These are phyloP conservation scores for Dipus sagitta DNA, from an alignment of 2,797 vertebrate species.

Conservation along the genomic window DNA sequence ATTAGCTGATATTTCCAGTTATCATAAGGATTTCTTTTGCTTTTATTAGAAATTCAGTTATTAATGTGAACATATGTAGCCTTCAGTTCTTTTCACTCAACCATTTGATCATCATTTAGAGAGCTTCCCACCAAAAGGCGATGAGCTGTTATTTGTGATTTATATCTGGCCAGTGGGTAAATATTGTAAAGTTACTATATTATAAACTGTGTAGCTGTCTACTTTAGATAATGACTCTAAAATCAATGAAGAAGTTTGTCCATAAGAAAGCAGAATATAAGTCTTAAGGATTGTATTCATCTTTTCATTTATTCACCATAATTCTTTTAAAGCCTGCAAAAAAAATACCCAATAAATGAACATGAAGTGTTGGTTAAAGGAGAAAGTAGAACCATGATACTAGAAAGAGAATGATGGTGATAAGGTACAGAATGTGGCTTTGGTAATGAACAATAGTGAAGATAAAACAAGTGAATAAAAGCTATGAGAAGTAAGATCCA, in stretches of 20 bases:
- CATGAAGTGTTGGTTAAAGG: too few species aligned
- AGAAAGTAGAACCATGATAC: too few species aligned
- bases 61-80: neutral
- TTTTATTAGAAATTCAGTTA: neutral
- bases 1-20: neutral
- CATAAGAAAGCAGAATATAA: neutral
- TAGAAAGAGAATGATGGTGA: too few species aligned
- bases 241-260: constrained; percentile 17
- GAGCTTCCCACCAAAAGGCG: neutral
- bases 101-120: neutral
- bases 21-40: constrained; percentile 35
- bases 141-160: neutral
- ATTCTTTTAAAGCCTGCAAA: too few species aligned
- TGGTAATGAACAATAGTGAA: too few species aligned
- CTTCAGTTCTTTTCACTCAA: neutral
- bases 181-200: neutral
- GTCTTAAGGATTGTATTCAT: neutral
- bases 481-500: too few species aligned
- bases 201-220: neutral
- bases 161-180: neutral
- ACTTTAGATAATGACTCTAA: constrained; percentile 2
- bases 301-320: too few species aligned
- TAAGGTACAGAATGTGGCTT: too few species aligned
- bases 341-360: too few species aligned
- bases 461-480: too few species aligned